Conservation (phyloP, 2,113 vertebrate species). For the Crotalus viridis region DNA sequence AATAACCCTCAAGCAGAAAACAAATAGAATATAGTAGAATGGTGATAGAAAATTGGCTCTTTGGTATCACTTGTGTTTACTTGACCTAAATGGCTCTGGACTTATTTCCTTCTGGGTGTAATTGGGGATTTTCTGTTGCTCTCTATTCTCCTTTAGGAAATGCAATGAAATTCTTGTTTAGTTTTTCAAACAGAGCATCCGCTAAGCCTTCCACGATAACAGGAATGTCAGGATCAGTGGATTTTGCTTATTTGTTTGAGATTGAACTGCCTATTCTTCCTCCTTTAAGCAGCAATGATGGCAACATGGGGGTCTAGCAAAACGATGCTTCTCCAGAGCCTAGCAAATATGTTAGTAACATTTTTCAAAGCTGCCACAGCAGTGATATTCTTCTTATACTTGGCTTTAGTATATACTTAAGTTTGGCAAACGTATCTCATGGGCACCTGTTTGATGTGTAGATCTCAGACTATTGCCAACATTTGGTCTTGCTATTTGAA, state of each 20-base stretch:
- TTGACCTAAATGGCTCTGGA: neutral
- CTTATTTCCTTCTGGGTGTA: neutral
- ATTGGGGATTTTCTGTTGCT: neutral
- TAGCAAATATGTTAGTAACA: conserved; percentile 39
- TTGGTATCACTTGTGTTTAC: neutral
- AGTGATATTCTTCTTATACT: conserved; percentile 55
- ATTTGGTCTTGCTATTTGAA: conserved; percentile 67
- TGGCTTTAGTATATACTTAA: conserved; percentile 63
- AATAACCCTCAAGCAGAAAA: neutral
- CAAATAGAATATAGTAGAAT: neutral
- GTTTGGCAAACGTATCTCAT: conserved; percentile 62
- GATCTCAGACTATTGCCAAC: conserved; percentile 64
- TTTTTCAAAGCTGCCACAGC: conserved; percentile 35
- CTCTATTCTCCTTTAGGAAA: neutral
- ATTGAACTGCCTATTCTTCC: neutral
- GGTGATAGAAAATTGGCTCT: neutral
- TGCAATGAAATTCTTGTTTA: neutral
- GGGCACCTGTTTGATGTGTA: conserved; percentile 68
- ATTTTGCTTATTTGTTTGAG: neutral
- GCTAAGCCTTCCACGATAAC: neutral
- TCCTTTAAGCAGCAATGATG: neutral
- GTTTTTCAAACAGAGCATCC: too few species aligned
- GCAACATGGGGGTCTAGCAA: too few species aligned
- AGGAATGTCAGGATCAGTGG: neutral
- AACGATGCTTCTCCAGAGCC: neutral